Base-by-base conservation (phyloP, 2,797 vertebrate species). In the Knipowitschia caucasica region DNA sequence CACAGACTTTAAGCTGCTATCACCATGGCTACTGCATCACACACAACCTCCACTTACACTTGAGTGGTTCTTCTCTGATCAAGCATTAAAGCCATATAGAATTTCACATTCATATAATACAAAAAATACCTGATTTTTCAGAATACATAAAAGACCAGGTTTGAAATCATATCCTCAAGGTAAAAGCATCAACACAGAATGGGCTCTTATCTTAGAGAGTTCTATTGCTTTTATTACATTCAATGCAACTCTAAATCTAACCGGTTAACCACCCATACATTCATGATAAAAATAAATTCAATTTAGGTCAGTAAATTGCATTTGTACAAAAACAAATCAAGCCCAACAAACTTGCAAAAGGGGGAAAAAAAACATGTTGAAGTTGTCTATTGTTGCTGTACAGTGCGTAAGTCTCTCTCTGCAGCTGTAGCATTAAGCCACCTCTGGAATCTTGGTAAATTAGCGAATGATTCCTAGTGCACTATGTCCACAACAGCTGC, bases 21-120 rank as follows among this genome's bases (percentile, higher is more conserved):
- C 79, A 69, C 86, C 86, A 89, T 89, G 85, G 75, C 71, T 86
- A 91, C 67, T 64, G 53, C 54, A 64, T 57, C 50, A 56, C 60
- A 30, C 64, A 56, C 77, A 67, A 69, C 56, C 66, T 81, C 65
- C 73, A 77, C 80, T 79, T 80, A 65, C 73, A 80, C 75, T 78
- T 61, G 64, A 77, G 75, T 69, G 75, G 73, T 59, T 72, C 54
- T 71, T 69, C 73, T 81, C 74, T 70, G 70, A 84, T 86, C 74
- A 63, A 73, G 80, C 80, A 78, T 73, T 67, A 80, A n/a, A 72
- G 73, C 75, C 60, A 67, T 33, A 72, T 77, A 77, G 81, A 79
- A 85, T 83, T 84, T 80, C 64, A 67, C 69, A 62, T 39, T 34
- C 69, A 63, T 69, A 62, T 69, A 45, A 15, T 7, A 40, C 53